Evolutionary conservation across 37 sponge, comb jelly and placozoan genomes (phyloP).

Genomic region (Dysidea cf. avara): DNA sequence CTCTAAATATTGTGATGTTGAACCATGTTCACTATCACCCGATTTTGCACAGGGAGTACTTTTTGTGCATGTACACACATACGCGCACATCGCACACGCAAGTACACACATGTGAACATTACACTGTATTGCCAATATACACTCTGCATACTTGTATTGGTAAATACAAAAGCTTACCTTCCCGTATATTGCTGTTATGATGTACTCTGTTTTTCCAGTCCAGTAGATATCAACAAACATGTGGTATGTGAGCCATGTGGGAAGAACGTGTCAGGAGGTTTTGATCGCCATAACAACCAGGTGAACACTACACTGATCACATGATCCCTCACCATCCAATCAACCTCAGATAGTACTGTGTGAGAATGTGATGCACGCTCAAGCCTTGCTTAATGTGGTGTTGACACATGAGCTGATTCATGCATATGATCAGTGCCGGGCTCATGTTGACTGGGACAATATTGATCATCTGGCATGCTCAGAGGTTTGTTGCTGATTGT

Average conservation of each 20-base stretch:
- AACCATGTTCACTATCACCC: neutral
- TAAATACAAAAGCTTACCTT: too few species aligned
- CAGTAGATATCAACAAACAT: slow-evolving; percentile 71
- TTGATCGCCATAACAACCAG: slow-evolving; percentile 63
- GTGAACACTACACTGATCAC: neutral
- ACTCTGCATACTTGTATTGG: too few species aligned
- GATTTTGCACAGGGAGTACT: neutral
- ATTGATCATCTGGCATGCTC: slow-evolving; percentile 88
- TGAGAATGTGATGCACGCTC: slow-evolving; percentile 88
- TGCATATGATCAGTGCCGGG: slow-evolving; percentile 83
- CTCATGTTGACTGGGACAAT: slow-evolving; percentile 77
- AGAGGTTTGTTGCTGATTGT: too few species aligned
- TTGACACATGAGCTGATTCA: slow-evolving; percentile 94
- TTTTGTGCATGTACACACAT: neutral
- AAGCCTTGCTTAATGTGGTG: slow-evolving; percentile 75
- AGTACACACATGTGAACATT: neutral
- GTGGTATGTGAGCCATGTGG: slow-evolving; percentile 93
- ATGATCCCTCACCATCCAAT: neutral
- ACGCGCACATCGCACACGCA: too few species aligned
- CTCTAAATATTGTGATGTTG: neutral
- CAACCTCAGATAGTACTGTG: slow-evolving; percentile 77
- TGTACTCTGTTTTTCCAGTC: slow-evolving; percentile 58
- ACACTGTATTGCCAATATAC: too few species aligned
- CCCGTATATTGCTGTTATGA: too few species aligned
- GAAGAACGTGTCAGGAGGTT: slow-evolving; percentile 79